Evolutionary conservation across 2,797 vertebrate species (phyloP).

Genomic region (Anabacerthia variegaticeps): DNA sequence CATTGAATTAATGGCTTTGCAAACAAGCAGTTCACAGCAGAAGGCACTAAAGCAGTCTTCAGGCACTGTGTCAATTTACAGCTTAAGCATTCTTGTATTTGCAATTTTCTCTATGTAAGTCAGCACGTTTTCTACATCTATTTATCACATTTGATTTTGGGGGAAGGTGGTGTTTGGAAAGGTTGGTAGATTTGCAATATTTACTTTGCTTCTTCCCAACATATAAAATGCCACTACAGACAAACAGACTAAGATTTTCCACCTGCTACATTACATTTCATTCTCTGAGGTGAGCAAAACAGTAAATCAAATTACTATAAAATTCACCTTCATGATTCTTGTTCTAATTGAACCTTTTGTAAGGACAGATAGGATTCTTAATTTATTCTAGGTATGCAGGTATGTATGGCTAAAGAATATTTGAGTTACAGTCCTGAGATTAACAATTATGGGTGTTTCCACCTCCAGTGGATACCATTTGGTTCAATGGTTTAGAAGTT

Average conservation of each 20-base stretch:
- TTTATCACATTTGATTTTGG: background rate
- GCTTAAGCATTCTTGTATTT: background rate
- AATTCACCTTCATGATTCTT: background rate
- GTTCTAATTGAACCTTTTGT: background rate
- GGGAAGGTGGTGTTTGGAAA: background rate
- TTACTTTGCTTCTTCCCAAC: background rate
- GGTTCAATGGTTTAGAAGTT: background rate
- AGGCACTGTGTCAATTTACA: background rate
- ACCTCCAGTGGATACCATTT: background rate
- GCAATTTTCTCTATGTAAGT: background rate
- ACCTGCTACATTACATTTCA: conserved; percentile 11
- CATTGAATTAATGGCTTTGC: background rate
- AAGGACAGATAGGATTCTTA: background rate
- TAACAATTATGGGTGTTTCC: background rate
- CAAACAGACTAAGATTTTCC: conserved; percentile 24
- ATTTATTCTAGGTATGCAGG: background rate
- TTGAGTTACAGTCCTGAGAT: background rate
- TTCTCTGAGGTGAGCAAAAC: background rate
- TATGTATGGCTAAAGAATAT: background rate
- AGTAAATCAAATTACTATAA: conserved; percentile 16
- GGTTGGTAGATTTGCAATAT: background rate
- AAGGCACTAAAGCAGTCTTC: background rate
- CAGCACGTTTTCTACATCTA: background rate
- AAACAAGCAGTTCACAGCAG: background rate
- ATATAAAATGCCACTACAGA: background rate